phyloP scores from a whole-genome alignment of 2,888 invertebrate species.

The Meiosimyza decipiens region DNA sequence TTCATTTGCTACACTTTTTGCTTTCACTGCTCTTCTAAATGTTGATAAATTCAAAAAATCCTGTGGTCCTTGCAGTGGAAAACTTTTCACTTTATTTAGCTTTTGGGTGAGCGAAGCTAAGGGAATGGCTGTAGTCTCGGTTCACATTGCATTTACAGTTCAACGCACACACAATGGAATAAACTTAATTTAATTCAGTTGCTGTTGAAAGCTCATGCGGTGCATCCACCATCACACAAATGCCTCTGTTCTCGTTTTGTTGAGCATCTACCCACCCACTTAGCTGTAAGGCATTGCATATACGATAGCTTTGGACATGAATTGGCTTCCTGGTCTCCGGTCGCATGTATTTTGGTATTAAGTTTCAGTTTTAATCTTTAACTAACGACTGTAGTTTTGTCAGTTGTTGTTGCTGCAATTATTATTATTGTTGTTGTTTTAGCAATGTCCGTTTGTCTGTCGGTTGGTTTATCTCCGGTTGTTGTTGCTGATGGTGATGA shows the following conservation, averaged over 20 bases:
- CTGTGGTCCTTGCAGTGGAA: too few species aligned
- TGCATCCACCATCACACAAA: too few species aligned
- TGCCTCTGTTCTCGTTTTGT: too few species aligned
- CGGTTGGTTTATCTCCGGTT: constrained; percentile 5
- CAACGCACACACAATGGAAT: constrained; percentile 23
- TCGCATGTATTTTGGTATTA: constrained; percentile 17
- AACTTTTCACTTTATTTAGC: too few species aligned
- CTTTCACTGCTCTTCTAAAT: too few species aligned
- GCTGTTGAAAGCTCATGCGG: background rate
- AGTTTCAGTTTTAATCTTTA: constrained; percentile 26
- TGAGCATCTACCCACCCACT: too few species aligned
- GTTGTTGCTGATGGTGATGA: background rate
- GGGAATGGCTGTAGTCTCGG: too few species aligned
- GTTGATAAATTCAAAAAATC: too few species aligned
- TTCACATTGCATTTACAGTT: constrained; percentile 12
- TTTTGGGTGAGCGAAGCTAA: too few species aligned
- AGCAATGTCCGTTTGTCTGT: background rate
- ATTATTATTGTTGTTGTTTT: background rate
- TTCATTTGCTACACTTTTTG: too few species aligned
- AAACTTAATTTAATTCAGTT: constrained; percentile 25
- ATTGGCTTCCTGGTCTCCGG: constrained; percentile 3
- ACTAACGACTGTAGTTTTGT: constrained; percentile 10
- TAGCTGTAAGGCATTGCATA: background rate
- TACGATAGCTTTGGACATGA: background rate
- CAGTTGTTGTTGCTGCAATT: background rate